Conservation (phyloP, 2,113 vertebrate species). For the Pangasianodon gigas region DNA sequence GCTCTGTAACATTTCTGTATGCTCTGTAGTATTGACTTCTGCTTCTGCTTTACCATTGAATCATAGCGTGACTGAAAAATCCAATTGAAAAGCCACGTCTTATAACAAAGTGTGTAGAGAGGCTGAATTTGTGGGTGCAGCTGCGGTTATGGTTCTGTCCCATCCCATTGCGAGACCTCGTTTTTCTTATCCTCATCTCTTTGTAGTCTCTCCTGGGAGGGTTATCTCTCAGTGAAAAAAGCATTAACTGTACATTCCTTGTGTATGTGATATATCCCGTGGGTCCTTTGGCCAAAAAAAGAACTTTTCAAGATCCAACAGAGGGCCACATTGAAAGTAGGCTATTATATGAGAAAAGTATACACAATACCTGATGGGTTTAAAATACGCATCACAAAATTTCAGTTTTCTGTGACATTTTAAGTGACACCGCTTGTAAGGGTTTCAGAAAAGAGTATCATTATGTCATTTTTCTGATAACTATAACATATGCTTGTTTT, state of each 20-base stretch:
- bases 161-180: neutral
- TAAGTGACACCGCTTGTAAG: neutral
- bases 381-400: neutral
- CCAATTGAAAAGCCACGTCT: conserved; percentile 13
- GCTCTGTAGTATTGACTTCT: neutral
- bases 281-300: neutral
- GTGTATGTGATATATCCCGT: conserved; percentile 3
- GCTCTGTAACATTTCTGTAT: neutral
- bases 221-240: neutral
- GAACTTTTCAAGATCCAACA: neutral
- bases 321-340: neutral
- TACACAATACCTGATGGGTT: neutral
- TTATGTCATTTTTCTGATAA: neutral
- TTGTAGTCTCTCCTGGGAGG: neutral
- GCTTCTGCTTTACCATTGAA: neutral
- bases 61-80: conserved; percentile 8
- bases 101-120: conserved; percentile 20
- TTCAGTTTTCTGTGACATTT: neutral
- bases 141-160: neutral
- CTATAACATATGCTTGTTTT: neutral
- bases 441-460: neutral
- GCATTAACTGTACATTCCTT: neutral
- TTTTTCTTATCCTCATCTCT: conserved; percentile 17
- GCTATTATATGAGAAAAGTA: neutral
- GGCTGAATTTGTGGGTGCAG: conserved; percentile 24